Conservation (phyloP, 2,113 vertebrate species). For the Tretioscincus oriximinensis region DNA sequence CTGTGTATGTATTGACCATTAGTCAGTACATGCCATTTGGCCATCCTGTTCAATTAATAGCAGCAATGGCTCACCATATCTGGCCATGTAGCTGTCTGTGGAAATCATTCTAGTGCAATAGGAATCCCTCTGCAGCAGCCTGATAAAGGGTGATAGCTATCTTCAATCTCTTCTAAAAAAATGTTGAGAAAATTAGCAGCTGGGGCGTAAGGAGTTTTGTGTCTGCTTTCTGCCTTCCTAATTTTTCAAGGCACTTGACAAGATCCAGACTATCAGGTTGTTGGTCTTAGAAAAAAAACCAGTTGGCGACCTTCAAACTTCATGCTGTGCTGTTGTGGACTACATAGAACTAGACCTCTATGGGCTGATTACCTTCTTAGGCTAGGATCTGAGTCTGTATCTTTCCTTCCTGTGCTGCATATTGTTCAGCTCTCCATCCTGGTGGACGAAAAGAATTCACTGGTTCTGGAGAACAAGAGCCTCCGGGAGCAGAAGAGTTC, state of each 20-base stretch:
- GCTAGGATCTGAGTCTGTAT: neutral
- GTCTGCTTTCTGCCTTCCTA: neutral
- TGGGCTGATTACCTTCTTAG: neutral
- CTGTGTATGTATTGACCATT: too few relatives aligned
- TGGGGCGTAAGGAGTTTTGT: neutral
- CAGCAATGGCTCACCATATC: neutral
- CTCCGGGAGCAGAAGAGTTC: conserved; percentile 74
- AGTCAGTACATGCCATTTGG: neutral
- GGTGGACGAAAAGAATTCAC: conserved; percentile 80
- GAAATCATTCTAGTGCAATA: neutral
- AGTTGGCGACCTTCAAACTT: neutral
- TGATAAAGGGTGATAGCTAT: neutral
- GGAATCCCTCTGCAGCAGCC: neutral
- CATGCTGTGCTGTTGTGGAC: neutral
- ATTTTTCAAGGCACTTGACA: neutral
- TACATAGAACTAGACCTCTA: neutral
- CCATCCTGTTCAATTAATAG: neutral
- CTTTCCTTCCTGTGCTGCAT: neutral
- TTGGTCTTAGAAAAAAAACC: neutral
- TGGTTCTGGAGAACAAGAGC: conserved; percentile 72
- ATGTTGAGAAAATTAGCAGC: neutral
- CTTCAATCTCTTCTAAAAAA: neutral
- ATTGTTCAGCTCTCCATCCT: conserved; percentile 72
- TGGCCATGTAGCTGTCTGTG: neutral
- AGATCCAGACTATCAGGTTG: neutral